Percentiles rank a stretch among this genome's conserved stretches.
These are phyloP conservation scores for Crotalus tigris DNA, from an alignment of 2,113 vertebrate species.

Conservation along the genomic window DNA sequence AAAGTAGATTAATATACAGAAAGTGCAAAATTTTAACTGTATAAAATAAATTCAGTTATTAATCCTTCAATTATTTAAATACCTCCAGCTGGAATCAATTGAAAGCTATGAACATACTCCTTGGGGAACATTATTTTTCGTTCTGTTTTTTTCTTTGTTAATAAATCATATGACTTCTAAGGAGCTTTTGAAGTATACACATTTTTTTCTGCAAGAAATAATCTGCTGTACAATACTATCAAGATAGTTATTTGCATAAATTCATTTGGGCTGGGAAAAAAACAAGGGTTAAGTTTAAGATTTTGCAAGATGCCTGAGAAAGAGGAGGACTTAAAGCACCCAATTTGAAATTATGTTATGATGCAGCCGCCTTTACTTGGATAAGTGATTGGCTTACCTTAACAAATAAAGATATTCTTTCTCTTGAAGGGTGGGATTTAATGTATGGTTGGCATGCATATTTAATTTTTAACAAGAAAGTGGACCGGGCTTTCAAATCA, in stretches of 20 bases:
- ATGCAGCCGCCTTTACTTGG: too few relatives aligned
- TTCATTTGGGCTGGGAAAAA: too few relatives aligned
- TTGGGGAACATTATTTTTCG: background rate
- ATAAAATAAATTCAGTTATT: background rate
- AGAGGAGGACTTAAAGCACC: too few relatives aligned
- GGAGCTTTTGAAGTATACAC: background rate
- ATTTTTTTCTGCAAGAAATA: background rate
- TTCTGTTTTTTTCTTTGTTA: background rate
- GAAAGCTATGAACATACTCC: background rate
- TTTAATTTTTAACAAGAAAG: too few relatives aligned
- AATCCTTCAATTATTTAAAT: background rate
- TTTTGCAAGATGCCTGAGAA: too few relatives aligned
- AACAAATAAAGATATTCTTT: too few relatives aligned
- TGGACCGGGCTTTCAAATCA: too few relatives aligned
- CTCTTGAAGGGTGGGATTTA: too few relatives aligned
- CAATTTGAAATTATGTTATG: too few relatives aligned
- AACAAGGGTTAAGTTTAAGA: too few relatives aligned
- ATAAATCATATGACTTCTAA: conserved; percentile 1
- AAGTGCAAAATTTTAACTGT: background rate
- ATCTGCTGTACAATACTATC: background rate
- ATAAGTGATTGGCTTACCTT: too few relatives aligned
- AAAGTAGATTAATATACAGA: background rate
- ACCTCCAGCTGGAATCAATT: background rate
- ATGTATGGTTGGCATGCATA: too few relatives aligned
- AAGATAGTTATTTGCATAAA: background rate